A percentile compares a stretch with the other conserved stretches of the same genome.
phyloP scores from a whole-genome alignment of 2,888 invertebrate species.

The Dasypogon diadema region DNA sequence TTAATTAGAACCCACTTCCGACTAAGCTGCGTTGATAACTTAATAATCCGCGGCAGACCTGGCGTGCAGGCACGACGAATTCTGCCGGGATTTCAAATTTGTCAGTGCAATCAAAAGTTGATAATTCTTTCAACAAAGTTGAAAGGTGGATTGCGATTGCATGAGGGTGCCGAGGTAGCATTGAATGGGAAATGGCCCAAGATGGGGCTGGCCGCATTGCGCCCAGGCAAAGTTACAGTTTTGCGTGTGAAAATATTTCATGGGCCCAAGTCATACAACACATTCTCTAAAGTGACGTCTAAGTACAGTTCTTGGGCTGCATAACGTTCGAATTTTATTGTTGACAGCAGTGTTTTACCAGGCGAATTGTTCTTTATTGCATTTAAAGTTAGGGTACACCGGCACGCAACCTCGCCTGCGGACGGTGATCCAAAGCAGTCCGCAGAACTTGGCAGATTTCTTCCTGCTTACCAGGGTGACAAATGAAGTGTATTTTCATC shows the following conservation, averaged over 20 bases:
- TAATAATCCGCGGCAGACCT: conserved; percentile 16
- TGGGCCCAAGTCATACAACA: conserved; percentile 5
- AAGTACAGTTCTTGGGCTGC: neutral
- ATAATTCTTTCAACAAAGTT: conserved; percentile 31
- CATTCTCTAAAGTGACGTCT: conserved; percentile 15
- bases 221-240: neutral
- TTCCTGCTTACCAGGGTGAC: conserved; percentile 11
- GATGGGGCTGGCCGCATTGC: conserved; percentile 8
- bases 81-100: conserved; percentile 15
- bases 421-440: neutral
- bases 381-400: conserved; percentile 23
- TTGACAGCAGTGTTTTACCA: conserved; percentile 38
- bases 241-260: conserved; percentile 40
- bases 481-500: conserved; percentile 24
- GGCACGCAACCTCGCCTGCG: conserved; percentile 30
- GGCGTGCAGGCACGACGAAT: conserved; percentile 18
- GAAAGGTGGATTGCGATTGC: conserved; percentile 7
- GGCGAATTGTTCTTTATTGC: neutral
- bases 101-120: conserved; percentile 39
- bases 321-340: conserved; percentile 34
- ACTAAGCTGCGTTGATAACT: conserved; percentile 26
- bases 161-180: neutral
- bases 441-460: too few relatives aligned
- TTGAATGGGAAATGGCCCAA: neutral
- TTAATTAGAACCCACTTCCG: conserved; percentile 29